phyloP scores from a whole-genome alignment of 2,888 invertebrate genomes.

The Amaurobius ferox region DNA sequence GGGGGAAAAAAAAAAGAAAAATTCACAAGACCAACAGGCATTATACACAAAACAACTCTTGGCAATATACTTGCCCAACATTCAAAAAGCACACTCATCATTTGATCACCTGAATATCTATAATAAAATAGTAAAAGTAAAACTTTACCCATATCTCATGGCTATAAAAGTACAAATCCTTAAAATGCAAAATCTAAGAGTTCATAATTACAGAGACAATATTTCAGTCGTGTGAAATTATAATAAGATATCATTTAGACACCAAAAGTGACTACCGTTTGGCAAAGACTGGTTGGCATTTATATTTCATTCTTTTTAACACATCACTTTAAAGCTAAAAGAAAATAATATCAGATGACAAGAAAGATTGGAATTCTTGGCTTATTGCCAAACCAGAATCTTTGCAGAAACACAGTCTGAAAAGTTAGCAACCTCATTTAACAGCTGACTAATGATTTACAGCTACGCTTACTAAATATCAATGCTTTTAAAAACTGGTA shows the following conservation, averaged over 20 bases:
- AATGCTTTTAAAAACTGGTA: background rate
- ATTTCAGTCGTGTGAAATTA: background rate
- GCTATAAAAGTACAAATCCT: constrained; percentile 14
- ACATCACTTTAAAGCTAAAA: background rate
- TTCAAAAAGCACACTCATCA: constrained; percentile 1
- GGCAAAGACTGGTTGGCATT: background rate
- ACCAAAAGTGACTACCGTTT: background rate
- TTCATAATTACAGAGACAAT: background rate
- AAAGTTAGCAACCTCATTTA: constrained; percentile 3
- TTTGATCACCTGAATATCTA: background rate
- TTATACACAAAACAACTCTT: background rate
- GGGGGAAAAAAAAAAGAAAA: no score
- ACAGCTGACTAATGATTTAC: background rate
- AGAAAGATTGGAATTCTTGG: background rate
- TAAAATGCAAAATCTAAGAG: constrained; percentile 16
- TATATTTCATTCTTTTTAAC: no score
- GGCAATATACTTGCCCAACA: background rate
- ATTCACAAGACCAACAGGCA: background rate
- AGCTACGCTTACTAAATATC: constrained; percentile 7
- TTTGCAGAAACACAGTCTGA: background rate
- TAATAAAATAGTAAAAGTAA: background rate
- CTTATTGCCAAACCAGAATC: background rate
- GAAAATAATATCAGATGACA: background rate
- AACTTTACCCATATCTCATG: background rate
- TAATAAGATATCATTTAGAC: background rate